Evolutionary conservation across 2,888 invertebrate genomes (phyloP), one percentile per base, ranked within the genome.

Genomic region (Heliconius ismenius): DNA sequence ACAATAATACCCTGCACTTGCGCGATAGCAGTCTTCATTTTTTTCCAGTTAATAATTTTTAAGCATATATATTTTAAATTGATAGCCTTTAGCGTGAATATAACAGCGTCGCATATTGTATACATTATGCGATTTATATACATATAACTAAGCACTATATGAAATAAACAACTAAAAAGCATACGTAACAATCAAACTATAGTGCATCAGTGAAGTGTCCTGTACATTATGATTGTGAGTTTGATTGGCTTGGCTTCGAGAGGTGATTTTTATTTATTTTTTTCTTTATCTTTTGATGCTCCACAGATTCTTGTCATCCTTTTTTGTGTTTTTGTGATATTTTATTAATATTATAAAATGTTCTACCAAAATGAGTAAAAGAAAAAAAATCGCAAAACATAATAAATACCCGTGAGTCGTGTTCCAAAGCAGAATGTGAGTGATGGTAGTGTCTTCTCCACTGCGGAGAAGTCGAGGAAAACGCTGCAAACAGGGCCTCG

Each of bases 401-500:
- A 63, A 58, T 78, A 77, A 79, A 72, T 49, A 83, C 82, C 79
- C 82, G 28, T 3, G 83, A 83, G 68, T 82, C 83, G 73, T 83
- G 83, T 69, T 82, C 82, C 54, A 81, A 74, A n/a, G 79, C 81
- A 28, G 81, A 81, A 78, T 90, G 87, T 39, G 90, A 87, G 83
- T 89, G 89, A 80, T 91, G 87, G 83, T 91, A 88, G 81, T 92
- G 92, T 0, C 92, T 84, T 4, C 92, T 81, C 91, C 92, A 94
- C 84, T 93, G 94, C 75, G 93, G 95, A 64, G 92, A 93, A 36
- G 94, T 94, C 86, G 89, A 90, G 76, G 90, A 91, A 90, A 94
- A 94, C 60, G 93, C 93, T 18, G 93, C 94, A 86, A 94, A 94
- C 63, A 92, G 84, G 72, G 91, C 89, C 82, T 94, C 90, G 76